A percentile compares a stretch with the other conserved stretches of the same genome.
These are phyloP conservation scores for Pseudorhombus dupliciocellatus DNA, from an alignment of 2,113 vertebrate genomes.

Conservation along the genomic window DNA sequence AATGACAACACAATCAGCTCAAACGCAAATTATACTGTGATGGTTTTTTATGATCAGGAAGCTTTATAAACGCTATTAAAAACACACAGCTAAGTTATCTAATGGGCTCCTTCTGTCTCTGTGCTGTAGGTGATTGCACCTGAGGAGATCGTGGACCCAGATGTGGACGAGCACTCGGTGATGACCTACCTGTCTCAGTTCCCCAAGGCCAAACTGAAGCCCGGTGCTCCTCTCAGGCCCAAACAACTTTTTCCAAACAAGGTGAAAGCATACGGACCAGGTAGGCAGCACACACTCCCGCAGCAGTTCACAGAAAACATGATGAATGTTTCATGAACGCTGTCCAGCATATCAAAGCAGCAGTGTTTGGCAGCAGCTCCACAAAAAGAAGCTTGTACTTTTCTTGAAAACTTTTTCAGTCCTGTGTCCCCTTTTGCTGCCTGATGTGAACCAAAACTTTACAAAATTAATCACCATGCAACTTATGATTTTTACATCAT, in stretches of 20 bases:
- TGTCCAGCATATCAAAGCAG: slow-evolving; percentile 23
- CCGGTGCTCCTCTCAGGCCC: slow-evolving; percentile 85
- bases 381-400: neutral
- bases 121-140: slow-evolving; percentile 89
- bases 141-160: slow-evolving; percentile 94
- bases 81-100: neutral
- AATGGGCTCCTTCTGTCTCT: slow-evolving; percentile 12
- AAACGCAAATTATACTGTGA: neutral
- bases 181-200: slow-evolving; percentile 97
- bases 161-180: slow-evolving; percentile 94
- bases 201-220: slow-evolving; percentile 93
- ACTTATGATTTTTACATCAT: slow-evolving; percentile 14
- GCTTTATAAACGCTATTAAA: neutral
- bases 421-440: neutral
- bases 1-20: neutral
- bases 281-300: slow-evolving; percentile 68
- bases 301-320: neutral
- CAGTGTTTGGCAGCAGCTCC: neutral
- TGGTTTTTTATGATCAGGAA: slow-evolving; percentile 1
- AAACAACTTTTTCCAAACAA: slow-evolving; percentile 90
- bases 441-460: neutral
- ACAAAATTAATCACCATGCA: neutral
- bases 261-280: slow-evolving; percentile 89
- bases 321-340: slow-evolving; percentile 11
- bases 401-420: neutral